Conservation (phyloP, 35 echinoderm and acorn worm species). For the Antedon bifida region DNA sequence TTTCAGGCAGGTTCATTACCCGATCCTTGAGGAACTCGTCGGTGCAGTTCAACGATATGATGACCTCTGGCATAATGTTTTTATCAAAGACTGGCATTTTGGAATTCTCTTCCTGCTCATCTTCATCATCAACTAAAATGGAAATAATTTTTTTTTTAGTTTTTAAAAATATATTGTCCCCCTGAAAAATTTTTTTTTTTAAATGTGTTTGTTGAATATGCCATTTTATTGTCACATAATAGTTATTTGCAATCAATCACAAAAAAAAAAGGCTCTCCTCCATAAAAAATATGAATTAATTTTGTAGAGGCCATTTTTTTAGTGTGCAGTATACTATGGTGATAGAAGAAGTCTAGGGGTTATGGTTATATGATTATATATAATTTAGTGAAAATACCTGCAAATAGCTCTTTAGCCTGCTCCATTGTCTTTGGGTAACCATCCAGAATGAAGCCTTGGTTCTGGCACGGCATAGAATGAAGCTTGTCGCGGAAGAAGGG, state of each 20-base stretch:
- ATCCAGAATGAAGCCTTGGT: conserved; percentile 96
- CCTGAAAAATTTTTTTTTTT: too few relatives aligned
- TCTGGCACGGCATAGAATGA: conserved; percentile 98
- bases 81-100: conserved; percentile 88
- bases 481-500: conserved; percentile 93
- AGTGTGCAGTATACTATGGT: too few relatives aligned
- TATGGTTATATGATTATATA: too few relatives aligned
- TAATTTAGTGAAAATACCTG: conserved; percentile 31
- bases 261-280: too few relatives aligned
- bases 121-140: conserved; percentile 80
- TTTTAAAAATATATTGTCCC: not conserved
- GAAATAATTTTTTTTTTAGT: not conserved
- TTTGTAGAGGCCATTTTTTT: too few relatives aligned
- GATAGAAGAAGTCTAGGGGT: too few relatives aligned
- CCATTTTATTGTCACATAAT: not conserved
- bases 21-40: conserved; percentile 92
- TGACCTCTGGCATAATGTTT: conserved; percentile 68
- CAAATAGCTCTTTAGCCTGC: conserved; percentile 92
- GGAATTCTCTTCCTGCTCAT: conserved; percentile 76
- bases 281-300: too few relatives aligned
- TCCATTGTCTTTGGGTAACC: conserved; percentile 88
- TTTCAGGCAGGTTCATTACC: conserved; percentile 89
- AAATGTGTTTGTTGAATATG: too few relatives aligned
- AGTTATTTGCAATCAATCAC: too few relatives aligned
- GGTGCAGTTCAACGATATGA: conserved; percentile 59